Base-by-base conservation (phyloP, 1,140 invertebrate species). In the Drosophila santomea region DNA sequence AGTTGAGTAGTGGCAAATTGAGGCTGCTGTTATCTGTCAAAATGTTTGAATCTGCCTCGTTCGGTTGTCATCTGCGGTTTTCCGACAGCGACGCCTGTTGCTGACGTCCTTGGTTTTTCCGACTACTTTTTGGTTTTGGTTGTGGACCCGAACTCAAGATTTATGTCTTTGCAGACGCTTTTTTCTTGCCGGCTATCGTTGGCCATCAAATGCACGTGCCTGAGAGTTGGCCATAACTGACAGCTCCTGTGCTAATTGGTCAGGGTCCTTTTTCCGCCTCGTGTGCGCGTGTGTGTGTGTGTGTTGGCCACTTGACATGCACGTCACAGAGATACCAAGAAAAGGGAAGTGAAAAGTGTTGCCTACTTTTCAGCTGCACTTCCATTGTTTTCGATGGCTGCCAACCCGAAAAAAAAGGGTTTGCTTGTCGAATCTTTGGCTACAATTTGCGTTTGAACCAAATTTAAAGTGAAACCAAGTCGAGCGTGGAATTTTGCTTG, bases 151-250 rank as follows among this genome's bases (percentile, higher is more conserved):
- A 76, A 74, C 63, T 52, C 45, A 66, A 88, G 83, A 88, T 88
- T 88, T 89, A 88, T 88, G 74, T 69, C 74, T 88, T 48, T 48
- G 51, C 48, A 38, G 69, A 59, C 56, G 38, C 51, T 74, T 73
- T 56, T 76, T 39, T 44, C 73, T 14, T n/a, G n/a, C 48, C 48
- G 10, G 50, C 41, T 60, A 84, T 67, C 60, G 69, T 76, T 68
- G 81, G 61, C 73, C 72, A 89, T 88, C 84, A 88, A 79, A 50
- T 63, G 72, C 83, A 88, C 76, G 83, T 89, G 83, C 84, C 74
- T 50, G 50, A 48, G 56, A 60, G 44, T 73, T 62, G 52, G 54
- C 51, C 75, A 62, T 55, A 76, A 56, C 67, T 80, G 79, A 77
- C 83, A 89, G 79, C 63, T 52, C 63, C 62, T 67, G 55, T 66